phyloP scores from a whole-genome alignment of 2,888 invertebrate genomes.

The Agrilus cyanescens region DNA sequence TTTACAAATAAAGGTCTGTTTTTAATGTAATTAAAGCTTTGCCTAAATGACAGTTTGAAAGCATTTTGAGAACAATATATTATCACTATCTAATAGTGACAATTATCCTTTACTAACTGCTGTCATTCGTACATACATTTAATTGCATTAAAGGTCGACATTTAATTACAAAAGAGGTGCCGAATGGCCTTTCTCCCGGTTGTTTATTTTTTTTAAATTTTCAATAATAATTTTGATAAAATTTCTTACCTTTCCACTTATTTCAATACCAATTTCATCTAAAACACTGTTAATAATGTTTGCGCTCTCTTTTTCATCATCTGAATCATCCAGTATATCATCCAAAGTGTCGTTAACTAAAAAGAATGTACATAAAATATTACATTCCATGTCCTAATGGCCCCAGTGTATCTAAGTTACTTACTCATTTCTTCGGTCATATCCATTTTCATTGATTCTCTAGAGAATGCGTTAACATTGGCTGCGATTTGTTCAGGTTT shows the following conservation, averaged over 20 bases:
- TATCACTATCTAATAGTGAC: too few relatives aligned
- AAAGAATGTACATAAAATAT: slow-evolving; percentile 17
- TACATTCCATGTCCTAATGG: not conserved
- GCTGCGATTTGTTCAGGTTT: slow-evolving; percentile 74
- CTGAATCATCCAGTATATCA: slow-evolving; percentile 78
- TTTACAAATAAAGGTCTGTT: too few relatives aligned
- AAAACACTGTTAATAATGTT: slow-evolving; percentile 79
- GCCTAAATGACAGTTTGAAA: too few relatives aligned
- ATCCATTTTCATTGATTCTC: slow-evolving; percentile 78
- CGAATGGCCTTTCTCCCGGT: not conserved
- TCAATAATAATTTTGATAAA: not conserved
- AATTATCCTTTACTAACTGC: too few relatives aligned
- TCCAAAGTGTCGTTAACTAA: slow-evolving; percentile 82
- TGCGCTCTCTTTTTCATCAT: slow-evolving; percentile 82
- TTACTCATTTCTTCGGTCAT: slow-evolving; percentile 94
- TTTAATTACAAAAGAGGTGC: not conserved
- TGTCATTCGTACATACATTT: too few relatives aligned
- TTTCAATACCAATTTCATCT: slow-evolving; percentile 95
- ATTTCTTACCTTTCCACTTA: slow-evolving; percentile 65
- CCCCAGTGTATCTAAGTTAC: slow-evolving; percentile 25
- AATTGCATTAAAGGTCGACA: too few relatives aligned
- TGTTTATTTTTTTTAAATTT: not conserved
- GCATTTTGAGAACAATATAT: too few relatives aligned
- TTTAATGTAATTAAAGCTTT: too few relatives aligned
- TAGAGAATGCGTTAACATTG: slow-evolving; percentile 73